Percentiles rank a stretch among this genome's conserved stretches.
Conservation (phyloP, 2,797 vertebrate species). For the Diceros bicornis region DNA sequence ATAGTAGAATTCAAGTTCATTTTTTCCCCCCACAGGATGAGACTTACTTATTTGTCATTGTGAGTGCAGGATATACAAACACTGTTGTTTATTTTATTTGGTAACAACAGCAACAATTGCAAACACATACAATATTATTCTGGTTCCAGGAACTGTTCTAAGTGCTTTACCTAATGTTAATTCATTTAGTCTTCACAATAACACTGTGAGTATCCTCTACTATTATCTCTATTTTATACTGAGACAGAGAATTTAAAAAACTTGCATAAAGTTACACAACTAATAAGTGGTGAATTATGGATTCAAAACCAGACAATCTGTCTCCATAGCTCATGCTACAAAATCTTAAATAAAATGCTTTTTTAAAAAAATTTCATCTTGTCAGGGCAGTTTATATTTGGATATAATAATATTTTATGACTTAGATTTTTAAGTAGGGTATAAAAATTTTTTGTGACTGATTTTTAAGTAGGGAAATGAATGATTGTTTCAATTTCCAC, state of each 20-base stretch:
- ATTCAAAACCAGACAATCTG: neutral
- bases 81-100: constrained; percentile 4
- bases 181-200: neutral
- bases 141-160: neutral
- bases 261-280: neutral
- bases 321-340: neutral
- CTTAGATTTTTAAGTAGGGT: neutral
- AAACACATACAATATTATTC: neutral
- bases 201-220: neutral
- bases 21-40: neutral
- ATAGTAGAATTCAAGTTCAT: neutral
- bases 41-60: neutral
- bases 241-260: neutral
- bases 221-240: neutral
- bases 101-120: neutral
- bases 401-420: neutral
- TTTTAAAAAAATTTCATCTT: neutral
- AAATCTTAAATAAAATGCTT: neutral
- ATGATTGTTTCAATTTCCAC: neutral
- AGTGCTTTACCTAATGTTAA: neutral
- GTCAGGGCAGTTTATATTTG: neutral
- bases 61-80: neutral
- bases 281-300: neutral
- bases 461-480: neutral
- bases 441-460: neutral